These are phyloP conservation scores for Frieseomelitta varia DNA, from an alignment of 1,140 invertebrate species.

Conservation along the genomic window DNA sequence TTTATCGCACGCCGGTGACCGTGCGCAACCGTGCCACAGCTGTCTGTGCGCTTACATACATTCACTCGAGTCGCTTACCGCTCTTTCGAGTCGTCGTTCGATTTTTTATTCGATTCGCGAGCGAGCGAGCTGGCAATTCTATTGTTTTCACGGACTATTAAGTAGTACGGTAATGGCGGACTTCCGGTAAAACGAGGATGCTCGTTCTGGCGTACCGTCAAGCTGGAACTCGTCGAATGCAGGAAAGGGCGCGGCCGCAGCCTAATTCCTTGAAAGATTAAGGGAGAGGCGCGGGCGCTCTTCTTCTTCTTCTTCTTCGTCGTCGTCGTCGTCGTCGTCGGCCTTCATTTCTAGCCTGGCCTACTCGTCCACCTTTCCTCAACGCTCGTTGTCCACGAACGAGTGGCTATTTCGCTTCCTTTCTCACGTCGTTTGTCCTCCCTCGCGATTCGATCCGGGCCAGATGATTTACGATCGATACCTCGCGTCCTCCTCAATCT, in stretches of 20 bases:
- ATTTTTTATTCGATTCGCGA: conserved; percentile 79
- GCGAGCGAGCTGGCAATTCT: conserved; percentile 77
- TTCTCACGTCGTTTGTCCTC: conserved; percentile 73
- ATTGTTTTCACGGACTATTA: conserved; percentile 83
- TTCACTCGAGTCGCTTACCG: not conserved
- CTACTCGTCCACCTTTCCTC: conserved; percentile 54
- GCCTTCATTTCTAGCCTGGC: conserved; percentile 64
- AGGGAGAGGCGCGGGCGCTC: conserved; percentile 72
- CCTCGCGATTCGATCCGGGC: conserved; percentile 35
- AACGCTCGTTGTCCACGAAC: conserved; percentile 54
- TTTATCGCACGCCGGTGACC: conserved; percentile 12
- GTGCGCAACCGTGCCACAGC: not conserved
- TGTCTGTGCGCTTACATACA: too few relatives aligned
- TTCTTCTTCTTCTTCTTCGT: conserved; percentile 35
- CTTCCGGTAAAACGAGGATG: conserved; percentile 77
- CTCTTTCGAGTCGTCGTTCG: conserved; percentile 31
- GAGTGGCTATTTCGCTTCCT: conserved; percentile 68
- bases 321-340: conserved; percentile 16
- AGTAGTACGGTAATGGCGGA: conserved; percentile 78
- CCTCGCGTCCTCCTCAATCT: not conserved
- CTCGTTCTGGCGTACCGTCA: conserved; percentile 35
- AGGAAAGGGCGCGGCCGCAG: conserved; percentile 80
- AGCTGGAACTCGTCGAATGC: conserved; percentile 78
- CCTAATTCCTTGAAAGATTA: conserved; percentile 81
- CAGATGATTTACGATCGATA: conserved; percentile 44